Percentiles rank a stretch among this genome's conserved stretches.
phyloP scores from a whole-genome alignment of 2,113 vertebrate genomes.

The Steatornis caripensis region DNA sequence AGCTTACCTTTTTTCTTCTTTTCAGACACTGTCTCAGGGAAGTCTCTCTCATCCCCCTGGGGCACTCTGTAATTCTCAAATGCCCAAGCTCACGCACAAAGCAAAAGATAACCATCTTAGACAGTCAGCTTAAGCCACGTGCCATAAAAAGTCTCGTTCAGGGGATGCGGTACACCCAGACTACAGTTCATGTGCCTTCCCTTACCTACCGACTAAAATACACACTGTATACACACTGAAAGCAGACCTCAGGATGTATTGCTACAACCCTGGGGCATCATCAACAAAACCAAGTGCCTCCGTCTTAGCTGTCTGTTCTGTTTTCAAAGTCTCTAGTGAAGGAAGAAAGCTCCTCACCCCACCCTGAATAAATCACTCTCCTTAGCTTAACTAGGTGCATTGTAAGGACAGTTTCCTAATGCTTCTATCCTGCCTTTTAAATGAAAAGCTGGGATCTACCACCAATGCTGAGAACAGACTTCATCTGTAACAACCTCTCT shows the following conservation, averaged over 20 bases:
- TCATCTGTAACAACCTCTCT: too few species aligned
- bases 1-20: background rate
- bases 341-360: background rate
- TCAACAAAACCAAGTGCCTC: background rate
- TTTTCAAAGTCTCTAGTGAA: background rate
- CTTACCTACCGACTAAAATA: background rate
- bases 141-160: background rate
- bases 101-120: background rate
- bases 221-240: background rate
- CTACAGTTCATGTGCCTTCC: background rate
- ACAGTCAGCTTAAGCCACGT: accelerated
- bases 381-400: background rate
- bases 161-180: background rate
- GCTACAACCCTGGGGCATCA: background rate
- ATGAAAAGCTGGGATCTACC: background rate
- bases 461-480: background rate
- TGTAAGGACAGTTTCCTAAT: background rate
- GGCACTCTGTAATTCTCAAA: background rate
- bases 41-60: background rate
- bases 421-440: background rate
- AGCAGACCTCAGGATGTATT: background rate
- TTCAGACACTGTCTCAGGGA: background rate
- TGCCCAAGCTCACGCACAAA: background rate
- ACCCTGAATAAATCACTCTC: background rate
- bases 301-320: background rate